A percentile compares a stretch with the other conserved stretches of the same genome.
phyloP scores from a whole-genome alignment of 2,888 invertebrate genomes.

The Tiliacea citrago region DNA sequence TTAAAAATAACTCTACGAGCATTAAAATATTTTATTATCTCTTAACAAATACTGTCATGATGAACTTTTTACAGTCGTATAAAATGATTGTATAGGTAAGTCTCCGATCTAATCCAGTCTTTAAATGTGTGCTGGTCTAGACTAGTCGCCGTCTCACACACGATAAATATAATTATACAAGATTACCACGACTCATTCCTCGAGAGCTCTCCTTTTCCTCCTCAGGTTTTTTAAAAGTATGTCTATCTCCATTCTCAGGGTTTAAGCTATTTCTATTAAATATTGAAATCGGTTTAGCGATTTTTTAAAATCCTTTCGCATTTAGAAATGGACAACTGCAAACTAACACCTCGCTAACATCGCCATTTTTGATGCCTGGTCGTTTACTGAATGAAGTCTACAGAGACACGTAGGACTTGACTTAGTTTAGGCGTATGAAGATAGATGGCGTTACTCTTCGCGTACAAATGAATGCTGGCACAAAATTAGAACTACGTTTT shows the following conservation, averaged over 20 bases:
- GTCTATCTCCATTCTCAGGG: background rate
- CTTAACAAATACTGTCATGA: conserved; percentile 8
- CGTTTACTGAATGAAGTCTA: background rate
- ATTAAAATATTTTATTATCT: conserved; percentile 23
- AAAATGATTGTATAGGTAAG: conserved; percentile 52
- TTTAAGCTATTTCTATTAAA: background rate
- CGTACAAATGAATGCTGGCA: background rate
- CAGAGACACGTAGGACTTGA: no score
- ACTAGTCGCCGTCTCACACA: conserved; percentile 40
- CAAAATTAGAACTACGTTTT: fast-evolving
- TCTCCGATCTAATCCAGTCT: conserved; percentile 59
- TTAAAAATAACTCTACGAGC: conserved; percentile 10
- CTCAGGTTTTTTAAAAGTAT: background rate
- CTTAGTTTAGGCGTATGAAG: conserved; percentile 1
- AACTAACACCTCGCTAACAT: background rate
- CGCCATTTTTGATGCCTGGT: background rate
- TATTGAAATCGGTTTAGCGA: background rate
- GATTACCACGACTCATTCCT: no score
- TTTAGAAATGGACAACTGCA: background rate
- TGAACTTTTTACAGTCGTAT: conserved; percentile 51
- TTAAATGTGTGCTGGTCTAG: conserved; percentile 69
- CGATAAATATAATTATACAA: conserved; percentile 11
- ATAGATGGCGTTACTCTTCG: conserved; percentile 45
- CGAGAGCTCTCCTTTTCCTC: no score
- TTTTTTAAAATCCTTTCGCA: background rate